These are phyloP conservation scores for Standfussiana lucernea DNA, from an alignment of 2,888 invertebrate species.

Conservation along the genomic window DNA sequence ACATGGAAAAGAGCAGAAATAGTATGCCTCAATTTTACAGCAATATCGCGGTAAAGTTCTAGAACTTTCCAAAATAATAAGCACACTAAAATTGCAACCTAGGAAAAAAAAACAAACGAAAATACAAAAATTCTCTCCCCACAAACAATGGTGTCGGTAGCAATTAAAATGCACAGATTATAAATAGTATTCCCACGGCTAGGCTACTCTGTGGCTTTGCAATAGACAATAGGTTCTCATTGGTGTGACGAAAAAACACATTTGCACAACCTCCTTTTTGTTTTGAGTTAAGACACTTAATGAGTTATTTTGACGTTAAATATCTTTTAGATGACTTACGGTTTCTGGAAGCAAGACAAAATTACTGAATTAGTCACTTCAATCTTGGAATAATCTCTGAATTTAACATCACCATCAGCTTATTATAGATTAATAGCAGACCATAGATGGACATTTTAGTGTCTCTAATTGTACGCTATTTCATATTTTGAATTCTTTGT, in stretches of 20 bases:
- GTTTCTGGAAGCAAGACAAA: not conserved
- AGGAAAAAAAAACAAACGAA: conserved; percentile 7
- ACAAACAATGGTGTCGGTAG: conserved; percentile 58
- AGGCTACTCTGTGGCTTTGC: conserved; percentile 45
- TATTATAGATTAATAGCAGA: too few relatives aligned
- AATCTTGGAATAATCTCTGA: not conserved
- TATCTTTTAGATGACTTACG: not conserved
- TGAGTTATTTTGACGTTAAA: conserved; percentile 24
- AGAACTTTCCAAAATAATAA: not conserved
- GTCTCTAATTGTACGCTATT: too few relatives aligned
- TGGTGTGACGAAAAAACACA: conserved; percentile 59
- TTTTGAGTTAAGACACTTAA: conserved; percentile 29
- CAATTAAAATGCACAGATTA: conserved; percentile 66
- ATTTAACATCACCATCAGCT: not conserved
- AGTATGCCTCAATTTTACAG: not conserved
- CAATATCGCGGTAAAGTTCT: too few relatives aligned
- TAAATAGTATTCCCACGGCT: conserved; percentile 63
- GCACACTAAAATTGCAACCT: conserved; percentile 3
- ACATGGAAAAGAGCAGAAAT: not conserved
- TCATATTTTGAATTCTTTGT: too few relatives aligned
- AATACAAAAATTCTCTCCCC: conserved; percentile 42
- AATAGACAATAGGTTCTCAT: conserved; percentile 66
- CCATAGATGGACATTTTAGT: too few relatives aligned
- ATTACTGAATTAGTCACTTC: not conserved
- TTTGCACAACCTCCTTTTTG: conserved; percentile 57